Percentiles rank a stretch among this genome's conserved stretches.
Evolutionary conservation across 1,140 invertebrate species (phyloP).

Genomic region (Epicauta chinensis): DNA sequence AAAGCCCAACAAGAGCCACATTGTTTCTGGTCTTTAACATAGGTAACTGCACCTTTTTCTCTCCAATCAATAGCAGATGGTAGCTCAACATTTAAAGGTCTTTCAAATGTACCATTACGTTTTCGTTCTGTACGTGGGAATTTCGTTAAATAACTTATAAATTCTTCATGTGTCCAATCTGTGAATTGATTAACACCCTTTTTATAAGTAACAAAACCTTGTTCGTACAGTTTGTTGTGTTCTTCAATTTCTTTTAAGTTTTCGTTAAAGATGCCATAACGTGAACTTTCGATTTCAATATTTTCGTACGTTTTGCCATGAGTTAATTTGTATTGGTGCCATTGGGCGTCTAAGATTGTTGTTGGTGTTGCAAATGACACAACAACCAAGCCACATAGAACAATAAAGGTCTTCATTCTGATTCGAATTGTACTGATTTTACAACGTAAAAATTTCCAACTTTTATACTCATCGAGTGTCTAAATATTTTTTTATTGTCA

Average conservation of each 20-base stretch:
- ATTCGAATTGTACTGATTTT: no score
- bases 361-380: no score
- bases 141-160: background rate
- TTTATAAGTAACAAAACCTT: constrained; percentile 2
- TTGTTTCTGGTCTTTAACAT: constrained; percentile 2
- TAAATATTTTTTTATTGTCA: no score
- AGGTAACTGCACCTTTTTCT: constrained; percentile 1
- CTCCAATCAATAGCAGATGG: background rate
- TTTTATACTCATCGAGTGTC: no score
- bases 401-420: no score
- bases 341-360: background rate
- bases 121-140: background rate
- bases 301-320: background rate
- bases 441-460: no score
- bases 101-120: no score
- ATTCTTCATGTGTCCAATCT: background rate
- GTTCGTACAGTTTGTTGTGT: constrained; percentile 4
- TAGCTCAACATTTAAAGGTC: no score
- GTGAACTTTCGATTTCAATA: background rate
- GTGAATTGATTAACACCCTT: no score
- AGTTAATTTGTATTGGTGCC: constrained; percentile 2
- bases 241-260: constrained; percentile 5
- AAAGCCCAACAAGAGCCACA: constrained; percentile 12
- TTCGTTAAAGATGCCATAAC: constrained; percentile 1
- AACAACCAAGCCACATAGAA: no score